Evolutionary conservation across 1,140 invertebrate species (phyloP), one percentile per base, ranked within the genome.

Genomic region (Maconellicoccus hirsutus): DNA sequence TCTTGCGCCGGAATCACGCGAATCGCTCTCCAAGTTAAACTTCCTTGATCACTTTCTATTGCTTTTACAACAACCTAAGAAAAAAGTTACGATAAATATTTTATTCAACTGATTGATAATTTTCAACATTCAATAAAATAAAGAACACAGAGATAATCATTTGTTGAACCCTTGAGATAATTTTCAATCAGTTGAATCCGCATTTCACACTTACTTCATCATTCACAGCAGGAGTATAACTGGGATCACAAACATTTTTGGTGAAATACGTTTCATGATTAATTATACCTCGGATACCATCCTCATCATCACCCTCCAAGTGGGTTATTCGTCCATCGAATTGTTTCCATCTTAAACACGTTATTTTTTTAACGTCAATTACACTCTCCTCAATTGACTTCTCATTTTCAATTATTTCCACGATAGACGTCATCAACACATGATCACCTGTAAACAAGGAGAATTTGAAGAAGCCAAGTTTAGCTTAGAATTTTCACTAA

Each of bases 1-100:
- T 73, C 14, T 21, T 26, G n/a, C 38, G 69, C 27, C 59, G 73
- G 71, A 8, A 73, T 29, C 7, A 74, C 70, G 7, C 22, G 16
- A 19, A 76, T 66, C n/a, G 70, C 63, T 75, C 73, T 70, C 75
- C 38, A 77, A 4, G 70, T 70, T 80, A 76, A 22, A 86, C 76
- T 73, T 82, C 80, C 81, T 80, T 88, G 87, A 72, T 84, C 83
- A 77, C 87, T 89, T 79, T 89, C 87, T 73, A 89, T 86, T 23
- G 83, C 81, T 75, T 88, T 84, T 14, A 81, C 80, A 69, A 83
- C 75, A 16, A 87, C 84, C 69, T 72, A 73, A 14, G 42, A 72
- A 69, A 27, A 7, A 59, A 23, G 23, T 61, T 61, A 52, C 12
- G 72, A 59, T 39, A 38, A 21, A 38, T n/a, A n/a, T n/a, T n/a